Evolutionary conservation across 2,113 vertebrate species (phyloP), one percentile per base, ranked within the genome.

Genomic region (Lucifuga dentata): DNA sequence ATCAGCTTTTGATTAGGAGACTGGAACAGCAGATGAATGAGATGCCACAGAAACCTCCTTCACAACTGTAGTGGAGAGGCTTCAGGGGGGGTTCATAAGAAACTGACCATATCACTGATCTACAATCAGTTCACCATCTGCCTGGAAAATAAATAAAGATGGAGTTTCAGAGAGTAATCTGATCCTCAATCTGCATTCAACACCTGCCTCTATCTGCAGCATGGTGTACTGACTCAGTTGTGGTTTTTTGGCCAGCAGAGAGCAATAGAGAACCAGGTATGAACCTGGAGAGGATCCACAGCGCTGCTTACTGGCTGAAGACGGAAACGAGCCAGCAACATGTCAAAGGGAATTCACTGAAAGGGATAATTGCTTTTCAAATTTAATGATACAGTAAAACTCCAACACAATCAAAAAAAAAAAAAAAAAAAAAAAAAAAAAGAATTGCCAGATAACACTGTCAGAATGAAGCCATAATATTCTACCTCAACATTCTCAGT

Each of bases 211-310:
- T 38, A 29, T 75, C 53, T 68, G 59, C 69, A 52, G 66, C 72
- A 23, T 23, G 0, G 1, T 9, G 10, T 36, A 10, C 1, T 39
- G 6, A 50, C 9, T 29, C 45, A 52, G 39, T 81, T 71, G 52
- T 63, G 10, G 32, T 24, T 24, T 60, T 63, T 29, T 36, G 40
- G 65, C 88, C 91, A 91, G 84, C 80, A 90, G 91, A 80, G 87
- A 44, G 86, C 81, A 77, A 45, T 29, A 84, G 49, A 76, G 58
- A 87, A 45, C 66, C 56, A 76, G 66, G 38, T 21, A 78, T 66
- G 20, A 51, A 12, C 41, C 12, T 20, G 23, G n/a, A 7, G 41
- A 32, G 35, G 23, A 16, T 16, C 45, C 24, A 56, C 62, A 19
- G 46, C 3, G 35, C 23, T 63, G 24, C 52, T 48, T 19, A 15